These are phyloP conservation scores for Ranitomeya imitator DNA, from an alignment of 2,113 vertebrate species.

Conservation along the genomic window DNA sequence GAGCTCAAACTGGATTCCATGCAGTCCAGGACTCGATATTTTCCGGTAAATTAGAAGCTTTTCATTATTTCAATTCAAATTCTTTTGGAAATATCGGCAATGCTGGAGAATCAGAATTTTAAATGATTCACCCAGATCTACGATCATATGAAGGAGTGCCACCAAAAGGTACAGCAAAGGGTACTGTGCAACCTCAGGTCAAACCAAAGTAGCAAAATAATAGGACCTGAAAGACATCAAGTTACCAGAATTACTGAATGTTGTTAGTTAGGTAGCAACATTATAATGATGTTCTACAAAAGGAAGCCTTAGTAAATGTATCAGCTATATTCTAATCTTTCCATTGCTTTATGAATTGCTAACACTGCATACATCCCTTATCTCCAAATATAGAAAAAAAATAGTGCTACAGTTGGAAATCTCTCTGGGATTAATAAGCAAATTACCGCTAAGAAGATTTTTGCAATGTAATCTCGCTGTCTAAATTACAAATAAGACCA, in stretches of 20 bases:
- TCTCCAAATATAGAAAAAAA: background rate
- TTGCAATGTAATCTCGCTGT: slow-evolving; percentile 6
- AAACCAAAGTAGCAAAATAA: background rate
- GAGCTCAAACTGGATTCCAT: too few species aligned
- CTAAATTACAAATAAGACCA: slow-evolving; percentile 6
- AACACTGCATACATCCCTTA: background rate
- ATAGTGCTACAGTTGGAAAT: background rate
- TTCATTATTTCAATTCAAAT: too few species aligned
- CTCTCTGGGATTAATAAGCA: background rate
- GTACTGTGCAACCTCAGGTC: background rate
- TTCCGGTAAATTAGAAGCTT: too few species aligned
- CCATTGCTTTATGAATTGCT: background rate
- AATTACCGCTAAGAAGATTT: slow-evolving; percentile 19
- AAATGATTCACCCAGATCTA: too few species aligned
- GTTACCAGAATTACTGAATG: background rate
- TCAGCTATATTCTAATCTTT: background rate
- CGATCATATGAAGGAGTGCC: too few species aligned
- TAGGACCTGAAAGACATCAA: background rate
- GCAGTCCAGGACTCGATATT: too few species aligned
- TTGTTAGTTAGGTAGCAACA: background rate
- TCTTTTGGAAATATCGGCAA: too few species aligned
- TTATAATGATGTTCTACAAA: background rate
- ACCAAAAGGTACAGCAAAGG: background rate
- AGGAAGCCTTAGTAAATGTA: background rate
- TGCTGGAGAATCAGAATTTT: too few species aligned